Conservation (phyloP, 2,888 invertebrate species). For the Sarcophaga variegata region DNA sequence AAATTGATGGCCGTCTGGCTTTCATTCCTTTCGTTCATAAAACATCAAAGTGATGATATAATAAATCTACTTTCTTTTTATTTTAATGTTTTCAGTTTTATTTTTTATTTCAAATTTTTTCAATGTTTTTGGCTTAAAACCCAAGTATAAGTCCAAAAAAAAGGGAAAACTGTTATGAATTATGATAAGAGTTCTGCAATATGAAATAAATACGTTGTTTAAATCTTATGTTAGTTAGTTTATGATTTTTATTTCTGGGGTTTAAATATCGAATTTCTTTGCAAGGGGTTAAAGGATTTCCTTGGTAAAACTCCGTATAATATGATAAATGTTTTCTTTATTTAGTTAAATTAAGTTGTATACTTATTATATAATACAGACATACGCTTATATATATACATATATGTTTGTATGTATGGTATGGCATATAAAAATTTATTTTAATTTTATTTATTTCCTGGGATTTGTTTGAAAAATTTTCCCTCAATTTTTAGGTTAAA, state of each 20-base stretch:
- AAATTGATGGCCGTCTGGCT: background rate
- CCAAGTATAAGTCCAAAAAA: background rate
- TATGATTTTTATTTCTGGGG: background rate
- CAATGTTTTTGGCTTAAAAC: constrained; percentile 7
- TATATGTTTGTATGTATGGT: too few relatives aligned
- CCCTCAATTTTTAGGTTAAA: constrained; percentile 13
- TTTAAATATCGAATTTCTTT: constrained; percentile 13
- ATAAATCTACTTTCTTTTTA: constrained; percentile 33
- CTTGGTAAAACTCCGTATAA: background rate
- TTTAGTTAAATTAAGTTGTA: constrained; percentile 27
- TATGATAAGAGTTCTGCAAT: constrained; percentile 27
- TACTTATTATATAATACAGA: background rate
- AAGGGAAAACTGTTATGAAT: constrained; percentile 38
- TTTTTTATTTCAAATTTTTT: background rate
- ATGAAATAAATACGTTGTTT: background rate
- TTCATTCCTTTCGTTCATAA: constrained; percentile 2
- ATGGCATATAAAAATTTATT: background rate
- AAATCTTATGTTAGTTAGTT: constrained; percentile 18
- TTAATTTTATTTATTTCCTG: background rate
- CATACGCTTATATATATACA: too few relatives aligned
- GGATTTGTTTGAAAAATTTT: constrained; percentile 2
- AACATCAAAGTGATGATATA: constrained; percentile 52
- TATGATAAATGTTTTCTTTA: constrained; percentile 44
- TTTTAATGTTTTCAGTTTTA: background rate
- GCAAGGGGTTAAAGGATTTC: too few relatives aligned